Evolutionary conservation across 2,888 invertebrate genomes (phyloP).

Genomic region (Magallana nippona): DNA sequence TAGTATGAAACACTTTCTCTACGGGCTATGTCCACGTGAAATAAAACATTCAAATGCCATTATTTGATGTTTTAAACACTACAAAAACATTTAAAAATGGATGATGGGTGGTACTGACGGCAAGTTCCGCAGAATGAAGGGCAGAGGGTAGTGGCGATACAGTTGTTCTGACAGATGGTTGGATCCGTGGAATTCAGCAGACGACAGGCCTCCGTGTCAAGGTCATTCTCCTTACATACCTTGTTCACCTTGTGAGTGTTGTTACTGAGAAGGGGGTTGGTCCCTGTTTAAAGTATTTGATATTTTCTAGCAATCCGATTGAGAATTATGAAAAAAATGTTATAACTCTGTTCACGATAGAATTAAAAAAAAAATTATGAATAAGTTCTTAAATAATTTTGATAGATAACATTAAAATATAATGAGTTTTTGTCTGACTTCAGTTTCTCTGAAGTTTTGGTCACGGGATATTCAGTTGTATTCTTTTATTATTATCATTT

Average conservation of each 20-base stretch:
- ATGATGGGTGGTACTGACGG: constrained; percentile 2
- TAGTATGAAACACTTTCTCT: no score
- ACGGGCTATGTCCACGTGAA: no score
- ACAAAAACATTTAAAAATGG: neutral
- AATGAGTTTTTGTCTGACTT: no score
- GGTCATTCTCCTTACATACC: constrained; percentile 15
- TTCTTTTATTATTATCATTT: no score
- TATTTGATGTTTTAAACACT: neutral
- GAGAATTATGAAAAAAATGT: no score
- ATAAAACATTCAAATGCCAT: no score
- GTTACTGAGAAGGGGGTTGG: constrained; percentile 31
- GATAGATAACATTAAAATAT: no score
- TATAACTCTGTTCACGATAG: no score
- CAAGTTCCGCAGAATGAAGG: constrained; percentile 45
- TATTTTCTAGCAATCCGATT: neutral
- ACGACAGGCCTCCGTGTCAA: constrained; percentile 41
- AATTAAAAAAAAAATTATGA: no score
- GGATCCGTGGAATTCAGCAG: constrained; percentile 28
- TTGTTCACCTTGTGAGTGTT: neutral
- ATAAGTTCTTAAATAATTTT: no score
- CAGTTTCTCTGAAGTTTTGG: no score
- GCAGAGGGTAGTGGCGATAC: constrained; percentile 39
- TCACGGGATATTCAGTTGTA: no score
- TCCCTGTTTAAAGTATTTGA: constrained; percentile 16
- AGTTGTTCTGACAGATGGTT: constrained; percentile 38